Base-by-base conservation (phyloP, 2,888 invertebrate genomes). In the Platycheirus rosarum region DNA sequence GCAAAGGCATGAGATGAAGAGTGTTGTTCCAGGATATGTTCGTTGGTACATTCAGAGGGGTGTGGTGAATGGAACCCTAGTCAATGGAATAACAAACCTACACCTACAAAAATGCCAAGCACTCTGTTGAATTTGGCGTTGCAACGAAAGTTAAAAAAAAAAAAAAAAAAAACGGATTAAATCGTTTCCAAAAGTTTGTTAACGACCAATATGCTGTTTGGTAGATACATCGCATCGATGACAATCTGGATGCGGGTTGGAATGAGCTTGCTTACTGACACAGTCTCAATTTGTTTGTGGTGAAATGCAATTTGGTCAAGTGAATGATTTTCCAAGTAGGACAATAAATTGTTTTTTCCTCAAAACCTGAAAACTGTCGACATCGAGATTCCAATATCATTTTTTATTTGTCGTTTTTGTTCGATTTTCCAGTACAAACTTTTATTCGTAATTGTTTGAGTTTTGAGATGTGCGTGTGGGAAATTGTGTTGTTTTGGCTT, bases 251-350 rank as follows among this genome's bases (percentile, higher is more conserved):
- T 48, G 69, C 63, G 37, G 70, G 55, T n/a, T 16, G 55, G 40
- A 76, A 63, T 49, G 69, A 62, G 55, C 46, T 69, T 55, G 76
- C 35, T 68, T 75, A 66, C 53, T 62, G 57, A 49, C 55, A 66
- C 66, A 42, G 26, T 44, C 14, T 14, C 63, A 35, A 69, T 60
- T 60, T 60, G 60, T 60, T 69, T 75, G 75, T 37, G 60, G 75
- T 53, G 18, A 55, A 76, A 70, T 76, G 51, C 51, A 76, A 53
- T 68, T 75, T 62, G 60, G 53, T 7, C 23, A 60, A 66, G 60
- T 37, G 51, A 66, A 49, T 57, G 55, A 42, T 49, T 66, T 37
- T 32, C 40, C n/a, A 48, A 62, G 14, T 60, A 37, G 14, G 46
- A 6, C 9, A 40, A 42, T 26, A n/a, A 26, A 69, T 53, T 63